A percentile compares a stretch with the other conserved stretches of the same genome.
phyloP scores from a whole-genome alignment of 2,888 invertebrate species.

The Mamestra brassicae region DNA sequence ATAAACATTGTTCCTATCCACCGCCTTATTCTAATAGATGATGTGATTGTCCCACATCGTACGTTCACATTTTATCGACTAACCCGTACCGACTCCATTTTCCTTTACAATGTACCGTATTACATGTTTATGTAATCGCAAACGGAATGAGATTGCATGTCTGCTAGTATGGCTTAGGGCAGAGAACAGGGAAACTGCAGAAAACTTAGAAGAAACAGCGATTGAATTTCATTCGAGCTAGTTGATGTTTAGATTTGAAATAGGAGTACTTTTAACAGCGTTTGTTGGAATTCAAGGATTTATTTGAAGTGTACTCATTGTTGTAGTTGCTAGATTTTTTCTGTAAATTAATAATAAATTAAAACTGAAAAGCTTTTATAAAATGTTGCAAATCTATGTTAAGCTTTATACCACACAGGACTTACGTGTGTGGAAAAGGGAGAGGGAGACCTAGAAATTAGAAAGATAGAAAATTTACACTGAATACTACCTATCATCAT shows the following conservation, averaged over 20 bases:
- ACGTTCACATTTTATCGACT: constrained; percentile 67
- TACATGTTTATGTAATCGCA: constrained; percentile 71
- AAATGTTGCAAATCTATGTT: no score
- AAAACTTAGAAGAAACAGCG: constrained; percentile 28
- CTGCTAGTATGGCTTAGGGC: constrained; percentile 59
- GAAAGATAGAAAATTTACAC: no score
- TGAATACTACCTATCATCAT: no score
- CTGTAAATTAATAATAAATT: no score
- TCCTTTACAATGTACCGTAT: constrained; percentile 69
- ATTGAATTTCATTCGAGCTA: background rate
- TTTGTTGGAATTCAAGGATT: background rate
- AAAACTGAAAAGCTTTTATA: no score
- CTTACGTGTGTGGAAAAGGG: no score
- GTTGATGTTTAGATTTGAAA: background rate
- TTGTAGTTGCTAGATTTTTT: no score
- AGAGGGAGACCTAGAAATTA: no score
- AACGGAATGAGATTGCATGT: constrained; percentile 71
- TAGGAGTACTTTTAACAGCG: no score
- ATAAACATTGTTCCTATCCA: constrained; percentile 36
- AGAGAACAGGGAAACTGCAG: constrained; percentile 47
- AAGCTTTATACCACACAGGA: no score
- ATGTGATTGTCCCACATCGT: constrained; percentile 57
- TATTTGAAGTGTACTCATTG: background rate
- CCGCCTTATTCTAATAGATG: constrained; percentile 54
- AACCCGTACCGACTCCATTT: constrained; percentile 67